Base-by-base conservation (phyloP, 2,888 invertebrate species). In the Fragum fragum region DNA sequence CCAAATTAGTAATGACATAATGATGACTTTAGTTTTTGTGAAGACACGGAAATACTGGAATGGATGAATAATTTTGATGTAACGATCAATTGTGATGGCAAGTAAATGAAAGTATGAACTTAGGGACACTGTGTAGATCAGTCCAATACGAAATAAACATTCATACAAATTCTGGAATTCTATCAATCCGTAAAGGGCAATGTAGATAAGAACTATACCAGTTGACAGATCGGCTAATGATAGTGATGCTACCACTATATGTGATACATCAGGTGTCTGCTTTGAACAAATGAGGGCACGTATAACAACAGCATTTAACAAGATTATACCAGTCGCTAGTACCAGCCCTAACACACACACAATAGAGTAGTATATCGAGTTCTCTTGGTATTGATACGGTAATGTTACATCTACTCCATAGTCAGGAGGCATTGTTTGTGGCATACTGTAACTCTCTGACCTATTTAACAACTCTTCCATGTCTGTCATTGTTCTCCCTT, bases 131-230 rank as follows among this genome's bases (percentile, higher is more conserved):
- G 74, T 61, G 21, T 87, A 79, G 3, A 85, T 73, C 11, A 89
- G 76, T 52, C 88, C 88, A 42, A 83, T 86, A 21, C 90, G 76
- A 36, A 89, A 77, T 32, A 86, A 68, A 77, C 90, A 90, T 61
- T 90, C 90, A 32, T 69, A 52, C 14, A 76, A 69, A 32, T 86
- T 81, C 75, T 91, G 90, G 47, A 80, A 90, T 71, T 90, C 88
- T 21, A 69, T 23, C 36, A 90, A 52, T 81, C 84, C 88, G 84
- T 90, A 90, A 9, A 79, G 53, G 5, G 84, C 83, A 26, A 87
- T 81, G 74, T 90, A 88, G 0, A 90, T 18, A 29, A 91, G 69
- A 21, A 87, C 75, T 3, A 90, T 23, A 23, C 90, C 90, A 6
- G 82, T 89, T 26, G 89, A 9, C 16, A 87, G 26, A 76, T 91